These are phyloP conservation scores for Spondyliosoma cantharus DNA, from an alignment of 2,797 vertebrate species.

Conservation along the genomic window DNA sequence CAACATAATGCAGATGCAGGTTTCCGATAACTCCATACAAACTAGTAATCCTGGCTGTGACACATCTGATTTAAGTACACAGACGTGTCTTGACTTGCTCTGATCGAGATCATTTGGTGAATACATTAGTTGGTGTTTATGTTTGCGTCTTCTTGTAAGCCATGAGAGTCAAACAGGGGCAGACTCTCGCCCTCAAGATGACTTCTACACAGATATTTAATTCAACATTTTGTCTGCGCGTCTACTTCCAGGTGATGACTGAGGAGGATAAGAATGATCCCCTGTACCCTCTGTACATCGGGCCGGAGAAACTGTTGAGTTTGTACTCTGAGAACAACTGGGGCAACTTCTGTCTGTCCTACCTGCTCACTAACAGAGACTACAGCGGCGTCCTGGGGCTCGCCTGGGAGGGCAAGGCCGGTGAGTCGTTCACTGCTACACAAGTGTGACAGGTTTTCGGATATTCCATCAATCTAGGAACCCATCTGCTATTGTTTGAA, in stretches of 20 bases:
- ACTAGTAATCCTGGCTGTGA: not conserved
- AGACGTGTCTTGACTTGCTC: not conserved
- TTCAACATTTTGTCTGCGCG: too few relatives aligned
- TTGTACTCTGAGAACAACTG: constrained; percentile 84
- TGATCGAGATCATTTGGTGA: not conserved
- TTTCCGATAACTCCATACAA: not conserved
- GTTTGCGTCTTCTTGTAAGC: not conserved
- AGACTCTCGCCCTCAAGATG: not conserved
- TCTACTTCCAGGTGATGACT: constrained; percentile 75
- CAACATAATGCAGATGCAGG: not conserved
- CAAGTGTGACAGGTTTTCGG: not conserved
- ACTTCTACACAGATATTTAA: not conserved
- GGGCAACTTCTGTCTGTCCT: constrained; percentile 88
- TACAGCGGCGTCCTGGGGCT: constrained; percentile 87
- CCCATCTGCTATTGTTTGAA: too few relatives aligned
- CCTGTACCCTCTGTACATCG: constrained; percentile 77
- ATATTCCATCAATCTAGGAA: too few relatives aligned
- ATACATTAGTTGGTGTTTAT: not conserved
- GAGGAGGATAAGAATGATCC: constrained; percentile 74
- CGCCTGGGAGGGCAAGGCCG: constrained; percentile 85
- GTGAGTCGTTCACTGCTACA: constrained; percentile 70
- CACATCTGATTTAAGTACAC: not conserved
- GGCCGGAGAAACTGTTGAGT: constrained; percentile 86
- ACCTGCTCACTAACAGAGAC: constrained; percentile 87
- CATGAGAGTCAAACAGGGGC: not conserved